phyloP scores from a whole-genome alignment of 2,113 vertebrate genomes.

The Corythaeola cristata region DNA sequence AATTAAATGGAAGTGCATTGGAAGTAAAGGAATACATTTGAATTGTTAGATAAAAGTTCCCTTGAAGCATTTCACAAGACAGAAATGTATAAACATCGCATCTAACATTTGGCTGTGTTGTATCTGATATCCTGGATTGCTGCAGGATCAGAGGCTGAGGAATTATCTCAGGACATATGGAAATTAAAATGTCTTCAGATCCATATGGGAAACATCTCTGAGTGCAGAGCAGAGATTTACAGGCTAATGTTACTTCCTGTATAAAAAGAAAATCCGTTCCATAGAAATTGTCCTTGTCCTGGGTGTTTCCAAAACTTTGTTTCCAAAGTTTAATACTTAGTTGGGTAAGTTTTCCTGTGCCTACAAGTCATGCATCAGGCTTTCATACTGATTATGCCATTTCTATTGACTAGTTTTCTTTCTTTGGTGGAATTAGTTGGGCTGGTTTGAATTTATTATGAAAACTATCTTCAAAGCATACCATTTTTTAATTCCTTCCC shows the following conservation, averaged over 20 bases:
- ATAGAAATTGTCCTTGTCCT: neutral
- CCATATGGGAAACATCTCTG: constrained; percentile 31
- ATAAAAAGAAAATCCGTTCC: neutral
- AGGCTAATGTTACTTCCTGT: constrained; percentile 7
- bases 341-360: neutral
- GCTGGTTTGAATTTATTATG: neutral
- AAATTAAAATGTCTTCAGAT: constrained; percentile 17
- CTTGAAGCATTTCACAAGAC: neutral
- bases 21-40: neutral
- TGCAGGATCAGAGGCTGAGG: constrained; percentile 12
- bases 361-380: neutral
- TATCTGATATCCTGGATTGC: neutral
- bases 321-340: neutral
- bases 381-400: neutral
- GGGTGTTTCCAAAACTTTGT: neutral
- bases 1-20: neutral
- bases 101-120: neutral
- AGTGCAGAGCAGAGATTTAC: neutral
- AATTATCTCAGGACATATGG: constrained; percentile 13
- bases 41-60: neutral
- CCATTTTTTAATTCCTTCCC: neutral
- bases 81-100: neutral
- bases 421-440: neutral
- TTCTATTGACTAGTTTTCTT: neutral
- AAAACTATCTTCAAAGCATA: neutral